Conservation (phyloP, 2,113 vertebrate genomes). For the Calidris pugnax region DNA sequence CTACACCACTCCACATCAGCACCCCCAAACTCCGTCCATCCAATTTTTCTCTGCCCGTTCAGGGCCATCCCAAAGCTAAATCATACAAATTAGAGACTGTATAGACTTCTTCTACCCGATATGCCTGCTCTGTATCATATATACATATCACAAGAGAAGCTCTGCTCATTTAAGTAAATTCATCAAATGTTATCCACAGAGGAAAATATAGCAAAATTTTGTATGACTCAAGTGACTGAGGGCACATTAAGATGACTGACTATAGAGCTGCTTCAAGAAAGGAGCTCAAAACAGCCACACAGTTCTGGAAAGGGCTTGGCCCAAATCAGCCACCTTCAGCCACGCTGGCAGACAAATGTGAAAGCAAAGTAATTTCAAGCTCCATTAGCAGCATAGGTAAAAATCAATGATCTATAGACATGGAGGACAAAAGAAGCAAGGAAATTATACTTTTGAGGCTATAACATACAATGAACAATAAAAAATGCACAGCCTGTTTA, state of each 20-base stretch:
- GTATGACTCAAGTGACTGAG: not conserved
- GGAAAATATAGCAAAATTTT: not conserved
- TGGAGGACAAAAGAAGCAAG: not conserved
- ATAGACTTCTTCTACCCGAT: not conserved
- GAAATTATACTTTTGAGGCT: not conserved
- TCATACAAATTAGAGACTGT: not conserved
- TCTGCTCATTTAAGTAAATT: not conserved
- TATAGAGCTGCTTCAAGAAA: not conserved
- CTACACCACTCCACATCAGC: not conserved
- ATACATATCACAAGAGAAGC: not conserved
- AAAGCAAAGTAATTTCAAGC: not conserved
- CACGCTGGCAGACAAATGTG: rapidly evolving
- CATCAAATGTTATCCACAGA: not conserved
- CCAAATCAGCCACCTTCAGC: not conserved
- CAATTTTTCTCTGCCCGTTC: not conserved
- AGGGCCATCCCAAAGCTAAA: not conserved
- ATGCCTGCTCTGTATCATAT: too few species aligned
- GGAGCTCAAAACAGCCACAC: not conserved
- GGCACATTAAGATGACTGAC: not conserved
- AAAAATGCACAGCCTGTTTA: not conserved
- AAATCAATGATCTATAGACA: not conserved
- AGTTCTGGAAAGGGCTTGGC: not conserved
- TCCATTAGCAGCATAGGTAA: not conserved
- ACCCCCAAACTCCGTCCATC: not conserved
- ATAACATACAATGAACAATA: not conserved